Conservation (phyloP, 2,797 vertebrate genomes). For the Myiothlypis coronata region DNA sequence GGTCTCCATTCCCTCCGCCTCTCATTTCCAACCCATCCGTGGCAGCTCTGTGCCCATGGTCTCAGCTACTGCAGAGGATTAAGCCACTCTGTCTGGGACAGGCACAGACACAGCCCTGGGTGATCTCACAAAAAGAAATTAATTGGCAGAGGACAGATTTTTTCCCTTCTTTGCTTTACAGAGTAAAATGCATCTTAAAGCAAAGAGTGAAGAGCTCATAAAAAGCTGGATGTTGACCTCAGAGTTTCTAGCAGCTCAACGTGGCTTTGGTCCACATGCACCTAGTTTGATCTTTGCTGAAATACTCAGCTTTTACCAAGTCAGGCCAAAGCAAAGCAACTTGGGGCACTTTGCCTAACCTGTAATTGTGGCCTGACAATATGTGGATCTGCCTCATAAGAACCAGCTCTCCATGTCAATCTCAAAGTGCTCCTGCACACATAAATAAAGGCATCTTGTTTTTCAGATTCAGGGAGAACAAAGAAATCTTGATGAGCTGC, state of each 20-base stretch:
- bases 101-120: not conserved
- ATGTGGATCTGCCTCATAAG: not conserved
- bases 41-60: not conserved
- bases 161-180: not conserved
- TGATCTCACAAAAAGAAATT: not conserved
- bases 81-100: not conserved
- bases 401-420: not conserved
- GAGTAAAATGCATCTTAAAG: not conserved
- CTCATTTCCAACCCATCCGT: fast-evolving
- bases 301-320: not conserved
- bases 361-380: not conserved
- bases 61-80: not conserved
- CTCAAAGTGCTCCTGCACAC: not conserved
- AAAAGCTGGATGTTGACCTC: not conserved
- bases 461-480: not conserved
- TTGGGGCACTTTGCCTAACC: not conserved
- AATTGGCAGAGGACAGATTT: not conserved
- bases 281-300: not conserved
- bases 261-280: not conserved
- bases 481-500: not conserved
- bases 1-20: not conserved
- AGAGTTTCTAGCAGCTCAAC: not conserved
- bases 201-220: not conserved
- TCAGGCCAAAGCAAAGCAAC: not conserved
- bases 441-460: not conserved